Evolutionary conservation across 2,888 invertebrate species (phyloP), one percentile per base, ranked within the genome.

Genomic region (Drosophila paranaensis): DNA sequence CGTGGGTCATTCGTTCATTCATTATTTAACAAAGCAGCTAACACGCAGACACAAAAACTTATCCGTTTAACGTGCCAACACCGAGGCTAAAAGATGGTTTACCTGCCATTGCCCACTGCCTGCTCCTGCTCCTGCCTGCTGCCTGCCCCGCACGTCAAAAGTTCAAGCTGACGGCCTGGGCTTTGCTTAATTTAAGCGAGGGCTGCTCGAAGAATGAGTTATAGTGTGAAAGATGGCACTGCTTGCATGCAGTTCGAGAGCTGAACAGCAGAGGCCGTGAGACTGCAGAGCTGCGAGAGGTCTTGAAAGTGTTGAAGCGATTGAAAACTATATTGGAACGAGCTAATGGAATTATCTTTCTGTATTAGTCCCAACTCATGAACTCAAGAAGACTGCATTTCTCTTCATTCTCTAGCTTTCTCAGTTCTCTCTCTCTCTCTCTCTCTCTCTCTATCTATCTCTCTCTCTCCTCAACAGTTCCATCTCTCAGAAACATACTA

Each of bases 1-100:
- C 64, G 62, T 64, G 58, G 71, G 60, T 72, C 70, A 76, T 66
- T 79, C 80, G 62, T 62, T 77, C 81, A 77, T 79, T 82, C 51
- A 84, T 87, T 88, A 82, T 79, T 82, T 53, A 79, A 64, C 80
- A 80, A 70, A 69, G 73, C 72, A 79, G 65, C 67, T 55, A 74
- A 69, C 73, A 71, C 70, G 58, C 66, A 67, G 39, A 45, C 46
- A 58, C 56, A 57, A 69, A 56, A 69, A 63, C 60, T 57, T 60
- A 60, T 51, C 64, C 64, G 54, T 39, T 55, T 45, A 77, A 60
- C 51, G 56, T 75, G 50, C 33, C 63, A 60, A 58, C 55, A 43
- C 56, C 42, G 14, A 35, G 62, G 55, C 64, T 57, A 79, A 82
- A 42, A 71, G 56, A 79, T 73, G 69, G 53, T 45, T 61, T 60